Conservation (phyloP, 1,140 invertebrate species). For the Drosophila pallidifrons region DNA sequence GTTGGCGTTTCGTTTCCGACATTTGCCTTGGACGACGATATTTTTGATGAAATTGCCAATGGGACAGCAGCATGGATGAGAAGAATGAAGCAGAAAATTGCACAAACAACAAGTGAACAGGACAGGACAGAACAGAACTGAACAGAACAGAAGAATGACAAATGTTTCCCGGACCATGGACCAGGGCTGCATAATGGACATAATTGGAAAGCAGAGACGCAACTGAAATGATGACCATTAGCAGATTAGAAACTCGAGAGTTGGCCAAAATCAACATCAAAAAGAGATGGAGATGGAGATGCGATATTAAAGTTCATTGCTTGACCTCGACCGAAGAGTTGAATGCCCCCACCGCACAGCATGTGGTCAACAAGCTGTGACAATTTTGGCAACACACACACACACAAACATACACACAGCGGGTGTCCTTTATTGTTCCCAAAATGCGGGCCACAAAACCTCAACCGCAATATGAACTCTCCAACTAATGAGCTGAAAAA, state of each 20-base stretch:
- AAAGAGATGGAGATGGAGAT: slow-evolving; percentile 39
- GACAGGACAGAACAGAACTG: too few relatives aligned
- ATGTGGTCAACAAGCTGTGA: slow-evolving; percentile 59
- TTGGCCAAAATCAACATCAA: slow-evolving; percentile 10
- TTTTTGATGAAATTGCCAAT: slow-evolving; percentile 46
- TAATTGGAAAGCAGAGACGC: slow-evolving; percentile 45
- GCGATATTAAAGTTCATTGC: not conserved
- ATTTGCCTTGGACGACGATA: slow-evolving; percentile 31
- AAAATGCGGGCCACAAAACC: slow-evolving; percentile 62
- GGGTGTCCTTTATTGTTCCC: slow-evolving; percentile 44
- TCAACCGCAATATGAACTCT: slow-evolving; percentile 58
- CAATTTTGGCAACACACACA: slow-evolving; percentile 57
- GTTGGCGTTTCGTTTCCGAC: slow-evolving; percentile 31
- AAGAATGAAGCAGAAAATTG: slow-evolving; percentile 38
- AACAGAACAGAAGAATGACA: slow-evolving; percentile 45
- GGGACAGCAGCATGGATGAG: slow-evolving; percentile 1
- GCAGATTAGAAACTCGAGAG: slow-evolving; percentile 64
- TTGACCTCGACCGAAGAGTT: slow-evolving; percentile 23
- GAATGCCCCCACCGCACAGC: slow-evolving; percentile 41
- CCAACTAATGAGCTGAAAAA: slow-evolving; percentile 52
- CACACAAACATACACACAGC: slow-evolving; percentile 46
- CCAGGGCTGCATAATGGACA: slow-evolving; percentile 34
- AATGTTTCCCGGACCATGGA: slow-evolving; percentile 17
- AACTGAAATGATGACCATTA: slow-evolving; percentile 55
- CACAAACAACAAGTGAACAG: too few relatives aligned